A percentile compares a stretch with the other conserved stretches of the same genome.
Evolutionary conservation across 1,140 invertebrate genomes (phyloP).

Genomic region (Arion vulgaris): DNA sequence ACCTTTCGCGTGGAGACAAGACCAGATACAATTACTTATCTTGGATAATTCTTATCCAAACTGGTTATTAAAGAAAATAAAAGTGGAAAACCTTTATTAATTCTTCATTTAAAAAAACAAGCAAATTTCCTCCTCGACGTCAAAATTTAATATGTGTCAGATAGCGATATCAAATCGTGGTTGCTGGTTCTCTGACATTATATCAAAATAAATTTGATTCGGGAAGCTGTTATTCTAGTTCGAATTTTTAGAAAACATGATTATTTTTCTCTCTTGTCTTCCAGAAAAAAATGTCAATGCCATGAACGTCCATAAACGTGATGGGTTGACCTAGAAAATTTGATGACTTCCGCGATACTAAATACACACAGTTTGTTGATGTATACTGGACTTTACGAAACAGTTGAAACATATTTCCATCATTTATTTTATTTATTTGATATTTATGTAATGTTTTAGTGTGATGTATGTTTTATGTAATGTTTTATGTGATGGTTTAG

Average conservation of each 20-base stretch:
- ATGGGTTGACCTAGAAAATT: too few species aligned
- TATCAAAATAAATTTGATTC: slow-evolving; percentile 12
- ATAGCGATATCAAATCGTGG: neutral
- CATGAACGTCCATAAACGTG: too few species aligned
- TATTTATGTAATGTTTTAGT: too few species aligned
- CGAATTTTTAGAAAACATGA: neutral
- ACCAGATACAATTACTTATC: neutral
- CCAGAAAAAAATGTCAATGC: too few species aligned
- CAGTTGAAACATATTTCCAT: too few species aligned
- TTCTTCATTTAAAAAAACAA: neutral
- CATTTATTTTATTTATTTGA: too few species aligned
- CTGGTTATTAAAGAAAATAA: slow-evolving; percentile 16
- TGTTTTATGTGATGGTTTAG: too few species aligned
- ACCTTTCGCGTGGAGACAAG: neutral
- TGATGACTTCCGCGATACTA: too few species aligned
- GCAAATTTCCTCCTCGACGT: neutral
- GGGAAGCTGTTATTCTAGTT: neutral
- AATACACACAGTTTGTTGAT: too few species aligned
- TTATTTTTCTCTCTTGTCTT: too few species aligned
- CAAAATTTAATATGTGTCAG: neutral
- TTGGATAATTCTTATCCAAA: neutral
- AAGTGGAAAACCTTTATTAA: slow-evolving; percentile 4
- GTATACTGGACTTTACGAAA: too few species aligned
- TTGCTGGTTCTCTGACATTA: neutral
- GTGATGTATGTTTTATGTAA: too few species aligned